phyloP scores from a whole-genome alignment of 2,113 vertebrate species.

The Diphyllodes magnificus region DNA sequence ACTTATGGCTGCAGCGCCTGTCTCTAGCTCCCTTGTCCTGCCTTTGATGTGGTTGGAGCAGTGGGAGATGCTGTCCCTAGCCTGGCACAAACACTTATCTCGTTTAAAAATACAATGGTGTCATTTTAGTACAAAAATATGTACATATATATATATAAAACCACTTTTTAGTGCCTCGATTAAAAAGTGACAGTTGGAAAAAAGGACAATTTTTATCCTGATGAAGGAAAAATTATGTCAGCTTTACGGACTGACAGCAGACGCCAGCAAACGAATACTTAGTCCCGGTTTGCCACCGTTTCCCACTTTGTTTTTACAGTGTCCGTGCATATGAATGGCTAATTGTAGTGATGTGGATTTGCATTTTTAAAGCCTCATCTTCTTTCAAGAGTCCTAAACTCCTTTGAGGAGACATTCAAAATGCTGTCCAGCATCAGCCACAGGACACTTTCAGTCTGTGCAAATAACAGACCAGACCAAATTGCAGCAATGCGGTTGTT shows the following conservation, averaged over 20 bases:
- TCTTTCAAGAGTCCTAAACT: neutral
- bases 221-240: neutral
- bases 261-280: neutral
- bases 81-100: slow-evolving; percentile 30
- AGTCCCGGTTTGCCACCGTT: neutral
- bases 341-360: neutral
- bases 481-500: neutral
- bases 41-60: slow-evolving; percentile 36
- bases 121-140: slow-evolving; percentile 15
- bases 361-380: neutral
- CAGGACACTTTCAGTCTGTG: neutral
- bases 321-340: neutral
- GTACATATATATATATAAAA: neutral
- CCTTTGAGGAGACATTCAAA: neutral
- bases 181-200: slow-evolving; percentile 2
- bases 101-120: slow-evolving; percentile 28
- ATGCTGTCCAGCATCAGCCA: neutral
- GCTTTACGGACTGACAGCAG: neutral
- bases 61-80: slow-evolving; percentile 47
- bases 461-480: neutral
- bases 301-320: neutral
- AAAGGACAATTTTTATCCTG: neutral
- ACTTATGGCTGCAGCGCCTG: slow-evolving; percentile 13
- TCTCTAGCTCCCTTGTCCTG: slow-evolving; percentile 24
- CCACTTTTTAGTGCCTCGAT: neutral